These are phyloP conservation scores for Rotaria socialis DNA, from an alignment of 2,888 invertebrate species.

Conservation along the genomic window DNA sequence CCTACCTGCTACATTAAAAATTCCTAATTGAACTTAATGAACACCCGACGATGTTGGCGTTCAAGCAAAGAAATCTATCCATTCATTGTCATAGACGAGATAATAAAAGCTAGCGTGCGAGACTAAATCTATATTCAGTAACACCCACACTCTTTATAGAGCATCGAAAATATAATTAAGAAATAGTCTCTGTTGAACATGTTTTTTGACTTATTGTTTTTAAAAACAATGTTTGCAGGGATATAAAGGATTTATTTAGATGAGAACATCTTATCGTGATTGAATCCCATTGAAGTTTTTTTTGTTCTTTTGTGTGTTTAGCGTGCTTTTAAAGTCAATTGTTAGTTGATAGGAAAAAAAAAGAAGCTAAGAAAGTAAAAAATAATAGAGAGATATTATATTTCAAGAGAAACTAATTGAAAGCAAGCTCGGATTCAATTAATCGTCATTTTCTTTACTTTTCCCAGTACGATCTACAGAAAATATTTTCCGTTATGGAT, in stretches of 20 bases:
- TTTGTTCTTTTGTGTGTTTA: background rate
- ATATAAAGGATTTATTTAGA: no score
- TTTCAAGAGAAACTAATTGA: background rate
- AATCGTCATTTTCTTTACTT: background rate
- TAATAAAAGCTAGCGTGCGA: no score
- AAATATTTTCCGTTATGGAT: background rate
- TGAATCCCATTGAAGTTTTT: background rate
- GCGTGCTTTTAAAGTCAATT: background rate
- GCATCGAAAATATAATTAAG: no score
- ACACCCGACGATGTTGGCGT: background rate
- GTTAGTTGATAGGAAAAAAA: background rate
- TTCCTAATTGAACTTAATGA: background rate
- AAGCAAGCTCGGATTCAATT: background rate
- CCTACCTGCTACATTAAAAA: no score
- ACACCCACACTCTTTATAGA: no score
- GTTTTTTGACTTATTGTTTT: no score
- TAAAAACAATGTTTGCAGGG: no score
- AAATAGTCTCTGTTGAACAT: no score
- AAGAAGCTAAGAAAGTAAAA: background rate
- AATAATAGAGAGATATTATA: background rate
- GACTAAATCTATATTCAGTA: no score
- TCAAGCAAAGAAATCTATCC: no score
- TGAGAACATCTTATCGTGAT: background rate
- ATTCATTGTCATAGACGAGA: no score
- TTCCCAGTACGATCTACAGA: no score